phyloP scores from a whole-genome alignment of 2,888 invertebrate genomes.

The Torymus tubicola region DNA sequence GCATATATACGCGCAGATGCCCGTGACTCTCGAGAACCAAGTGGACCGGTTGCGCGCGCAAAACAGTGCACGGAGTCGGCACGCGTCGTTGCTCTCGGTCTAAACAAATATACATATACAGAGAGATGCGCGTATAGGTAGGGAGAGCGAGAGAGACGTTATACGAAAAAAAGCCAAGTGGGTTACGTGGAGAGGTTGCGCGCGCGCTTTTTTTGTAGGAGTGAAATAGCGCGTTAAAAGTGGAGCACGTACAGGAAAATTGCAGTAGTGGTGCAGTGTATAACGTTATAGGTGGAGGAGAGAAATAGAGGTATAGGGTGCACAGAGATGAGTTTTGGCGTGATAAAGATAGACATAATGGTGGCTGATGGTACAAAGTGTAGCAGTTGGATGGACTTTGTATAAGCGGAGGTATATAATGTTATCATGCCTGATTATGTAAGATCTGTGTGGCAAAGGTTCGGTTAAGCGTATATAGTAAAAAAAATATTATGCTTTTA shows the following conservation, averaged over 20 bases:
- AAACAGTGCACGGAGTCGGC: constrained; percentile 61
- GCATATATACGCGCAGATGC: constrained; percentile 67
- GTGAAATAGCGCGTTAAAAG: constrained; percentile 37
- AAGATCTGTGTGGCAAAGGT: too few species aligned
- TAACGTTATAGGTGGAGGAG: too few species aligned
- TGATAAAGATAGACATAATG: too few species aligned
- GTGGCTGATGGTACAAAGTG: too few species aligned
- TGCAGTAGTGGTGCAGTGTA: not conserved
- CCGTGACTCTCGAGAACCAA: constrained; percentile 70
- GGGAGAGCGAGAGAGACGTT: not conserved
- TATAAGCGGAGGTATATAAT: too few species aligned
- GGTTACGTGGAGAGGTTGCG: not conserved
- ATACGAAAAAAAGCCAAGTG: constrained; percentile 34
- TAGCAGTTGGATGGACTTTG: not conserved
- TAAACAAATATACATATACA: not conserved
- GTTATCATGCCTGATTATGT: too few species aligned
- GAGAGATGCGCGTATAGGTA: not conserved
- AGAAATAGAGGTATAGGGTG: too few species aligned
- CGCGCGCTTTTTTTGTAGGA: constrained; percentile 2
- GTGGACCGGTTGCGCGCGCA: constrained; percentile 64
- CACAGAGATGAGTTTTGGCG: too few species aligned
- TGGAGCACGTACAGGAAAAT: not conserved
- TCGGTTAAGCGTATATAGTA: too few species aligned
- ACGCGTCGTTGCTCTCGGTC: constrained; percentile 67
- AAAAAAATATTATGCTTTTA: too few species aligned